Conservation (phyloP, 1,140 invertebrate species). For the Caenorhabditis briggsae region DNA sequence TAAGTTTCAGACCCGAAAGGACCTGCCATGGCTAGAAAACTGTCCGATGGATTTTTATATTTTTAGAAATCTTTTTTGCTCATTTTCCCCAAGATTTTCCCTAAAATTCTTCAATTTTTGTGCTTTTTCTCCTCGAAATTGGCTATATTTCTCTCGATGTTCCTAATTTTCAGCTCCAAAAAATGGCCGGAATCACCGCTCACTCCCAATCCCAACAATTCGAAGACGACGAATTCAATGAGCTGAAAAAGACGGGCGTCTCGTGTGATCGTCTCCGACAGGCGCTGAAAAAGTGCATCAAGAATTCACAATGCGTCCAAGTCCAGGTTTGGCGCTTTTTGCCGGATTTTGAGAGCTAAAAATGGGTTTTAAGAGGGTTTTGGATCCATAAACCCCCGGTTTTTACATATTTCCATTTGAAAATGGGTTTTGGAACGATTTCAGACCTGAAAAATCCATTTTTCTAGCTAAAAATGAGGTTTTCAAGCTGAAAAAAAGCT, state of each 20-base stretch:
- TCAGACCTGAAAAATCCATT: too few relatives aligned
- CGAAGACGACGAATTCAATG: constrained; percentile 62
- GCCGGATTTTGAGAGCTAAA: too few relatives aligned
- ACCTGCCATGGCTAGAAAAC: too few relatives aligned
- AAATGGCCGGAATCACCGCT: constrained; percentile 27
- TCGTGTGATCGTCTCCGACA: constrained; percentile 69
- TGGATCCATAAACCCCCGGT: too few relatives aligned
- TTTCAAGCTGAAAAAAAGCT: too few relatives aligned
- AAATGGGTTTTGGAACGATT: too few relatives aligned
- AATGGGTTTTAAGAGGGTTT: too few relatives aligned
- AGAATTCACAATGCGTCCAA: constrained; percentile 71
- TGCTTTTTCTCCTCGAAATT: neutral
- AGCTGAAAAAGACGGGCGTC: constrained; percentile 64
- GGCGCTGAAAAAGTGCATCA: constrained; percentile 71
- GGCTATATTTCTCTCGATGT: neutral
- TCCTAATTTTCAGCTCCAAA: neutral
- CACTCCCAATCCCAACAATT: constrained; percentile 47
- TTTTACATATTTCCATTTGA: too few relatives aligned
- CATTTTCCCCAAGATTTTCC: neutral
- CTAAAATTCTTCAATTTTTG: neutral
- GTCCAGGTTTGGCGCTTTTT: neutral
- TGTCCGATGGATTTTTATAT: too few relatives aligned
- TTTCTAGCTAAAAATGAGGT: too few relatives aligned
- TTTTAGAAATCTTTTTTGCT: too few relatives aligned
- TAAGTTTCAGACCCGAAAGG: too few relatives aligned